Percentiles rank a stretch among this genome's conserved stretches.
phyloP scores from a whole-genome alignment of 1,140 invertebrate genomes.

The Sarcophaga peregrina region DNA sequence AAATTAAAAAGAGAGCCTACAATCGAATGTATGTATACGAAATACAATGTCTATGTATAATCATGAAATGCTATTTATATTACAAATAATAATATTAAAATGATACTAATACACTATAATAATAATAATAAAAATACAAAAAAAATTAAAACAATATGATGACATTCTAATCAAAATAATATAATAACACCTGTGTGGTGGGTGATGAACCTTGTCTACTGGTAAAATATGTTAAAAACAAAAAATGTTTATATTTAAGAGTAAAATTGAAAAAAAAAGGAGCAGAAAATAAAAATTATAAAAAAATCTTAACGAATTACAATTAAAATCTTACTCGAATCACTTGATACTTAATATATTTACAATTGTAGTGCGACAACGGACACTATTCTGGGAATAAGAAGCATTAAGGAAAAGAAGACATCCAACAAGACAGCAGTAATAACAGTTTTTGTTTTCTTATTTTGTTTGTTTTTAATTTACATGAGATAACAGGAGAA shows the following conservation, averaged over 20 bases:
- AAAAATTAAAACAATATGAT: background rate
- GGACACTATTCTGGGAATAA: background rate
- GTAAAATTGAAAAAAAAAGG: background rate
- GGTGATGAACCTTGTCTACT: conserved; percentile 7
- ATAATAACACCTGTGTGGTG: conserved; percentile 1
- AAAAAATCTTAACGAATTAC: background rate
- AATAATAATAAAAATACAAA: background rate
- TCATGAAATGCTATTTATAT: conserved; percentile 8
- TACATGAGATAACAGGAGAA: no score
- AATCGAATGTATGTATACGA: background rate
- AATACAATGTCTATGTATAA: background rate
- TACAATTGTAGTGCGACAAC: background rate
- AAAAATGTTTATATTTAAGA: background rate
- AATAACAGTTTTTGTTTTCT: background rate
- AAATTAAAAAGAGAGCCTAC: no score
- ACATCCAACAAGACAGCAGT: conserved; percentile 24
- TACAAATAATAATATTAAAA: conserved; percentile 13
- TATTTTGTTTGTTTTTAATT: no score
- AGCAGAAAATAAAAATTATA: background rate
- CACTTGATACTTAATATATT: conserved; percentile 20
- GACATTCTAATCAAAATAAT: background rate
- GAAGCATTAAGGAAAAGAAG: background rate
- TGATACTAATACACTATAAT: background rate
- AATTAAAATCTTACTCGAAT: conserved; percentile 25
- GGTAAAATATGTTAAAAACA: conserved; percentile 7